A percentile compares a stretch with the other conserved stretches of the same genome.
These are phyloP conservation scores for Aporophyla lueneburgensis DNA, from an alignment of 2,888 invertebrate genomes.

Conservation along the genomic window DNA sequence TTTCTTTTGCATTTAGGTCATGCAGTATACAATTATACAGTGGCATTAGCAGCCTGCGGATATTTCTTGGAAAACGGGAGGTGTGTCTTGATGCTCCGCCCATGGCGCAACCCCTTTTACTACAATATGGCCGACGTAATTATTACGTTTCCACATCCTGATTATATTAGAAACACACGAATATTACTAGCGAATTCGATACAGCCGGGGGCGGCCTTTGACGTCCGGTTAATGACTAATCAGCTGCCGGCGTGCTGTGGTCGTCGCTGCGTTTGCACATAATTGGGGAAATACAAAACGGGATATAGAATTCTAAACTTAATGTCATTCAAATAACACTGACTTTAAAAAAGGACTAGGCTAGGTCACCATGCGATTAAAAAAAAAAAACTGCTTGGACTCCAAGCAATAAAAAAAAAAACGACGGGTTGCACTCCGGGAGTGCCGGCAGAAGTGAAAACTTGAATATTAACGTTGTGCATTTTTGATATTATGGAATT, in stretches of 20 bases:
- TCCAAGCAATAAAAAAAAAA: too few species aligned
- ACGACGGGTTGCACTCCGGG: too few species aligned
- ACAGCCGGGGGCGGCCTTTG: neutral
- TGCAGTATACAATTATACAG: neutral
- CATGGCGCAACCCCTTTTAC: conserved; percentile 9
- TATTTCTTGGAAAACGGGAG: conserved; percentile 28
- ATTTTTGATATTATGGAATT: too few species aligned
- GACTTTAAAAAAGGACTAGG: neutral
- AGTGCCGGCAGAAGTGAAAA: too few species aligned
- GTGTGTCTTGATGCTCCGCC: conserved; percentile 25
- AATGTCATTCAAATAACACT: too few species aligned
- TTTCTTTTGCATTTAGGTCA: neutral
- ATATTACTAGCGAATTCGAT: neutral
- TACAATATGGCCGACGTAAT: conserved; percentile 17
- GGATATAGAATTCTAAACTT: neutral
- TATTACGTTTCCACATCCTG: conserved; percentile 3
- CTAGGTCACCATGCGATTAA: too few species aligned
- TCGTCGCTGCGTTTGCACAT: neutral
- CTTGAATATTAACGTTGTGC: too few species aligned
- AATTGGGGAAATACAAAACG: neutral
- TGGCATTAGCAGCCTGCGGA: neutral
- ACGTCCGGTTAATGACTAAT: neutral
- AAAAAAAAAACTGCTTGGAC: neutral
- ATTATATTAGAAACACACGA: neutral
- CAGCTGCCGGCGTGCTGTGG: neutral